Conservation (phyloP, 2,888 invertebrate genomes). For the Philereme vetulata region DNA sequence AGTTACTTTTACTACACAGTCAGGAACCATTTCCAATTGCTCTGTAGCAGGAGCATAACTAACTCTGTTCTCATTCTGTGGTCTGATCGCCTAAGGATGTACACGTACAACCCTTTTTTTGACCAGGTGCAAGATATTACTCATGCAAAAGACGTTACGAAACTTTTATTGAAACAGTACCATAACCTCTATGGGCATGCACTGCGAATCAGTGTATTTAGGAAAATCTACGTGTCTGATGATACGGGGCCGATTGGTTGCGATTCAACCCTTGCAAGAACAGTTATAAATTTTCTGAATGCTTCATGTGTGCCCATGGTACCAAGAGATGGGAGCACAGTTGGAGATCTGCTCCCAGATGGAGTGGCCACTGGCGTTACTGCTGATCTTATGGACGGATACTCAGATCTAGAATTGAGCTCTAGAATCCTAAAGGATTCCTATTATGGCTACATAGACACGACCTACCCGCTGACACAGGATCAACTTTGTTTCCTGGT, state of each 20-base stretch:
- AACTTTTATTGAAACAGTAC: constrained; percentile 56
- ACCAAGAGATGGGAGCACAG: constrained; percentile 70
- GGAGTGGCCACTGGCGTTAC: constrained; percentile 77
- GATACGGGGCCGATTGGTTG: constrained; percentile 60
- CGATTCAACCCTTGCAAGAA: constrained; percentile 58
- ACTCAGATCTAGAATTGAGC: constrained; percentile 81
- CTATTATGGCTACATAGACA: constrained; percentile 78
- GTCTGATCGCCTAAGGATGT: constrained; percentile 66
- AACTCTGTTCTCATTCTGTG: constrained; percentile 73
- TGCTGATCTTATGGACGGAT: constrained; percentile 73
- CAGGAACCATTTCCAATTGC: constrained; percentile 72
- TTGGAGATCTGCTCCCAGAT: constrained; percentile 69
- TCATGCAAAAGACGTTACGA: constrained; percentile 60
- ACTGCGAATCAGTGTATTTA: constrained; percentile 67
- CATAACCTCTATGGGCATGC: constrained; percentile 63
- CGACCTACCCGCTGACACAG: constrained; percentile 77
- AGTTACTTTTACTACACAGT: constrained; percentile 68
- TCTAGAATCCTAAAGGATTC: constrained; percentile 79
- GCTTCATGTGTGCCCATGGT: constrained; percentile 65
- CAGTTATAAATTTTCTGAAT: constrained; percentile 63
- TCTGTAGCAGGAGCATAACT: constrained; percentile 80
- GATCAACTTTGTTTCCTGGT: constrained; percentile 83
- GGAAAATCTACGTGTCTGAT: constrained; percentile 61
- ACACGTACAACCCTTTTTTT: constrained; percentile 79
- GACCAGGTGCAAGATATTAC: constrained; percentile 68